These are phyloP conservation scores for Dexiosoma caninum DNA, from an alignment of 2,888 invertebrate species.

Conservation along the genomic window DNA sequence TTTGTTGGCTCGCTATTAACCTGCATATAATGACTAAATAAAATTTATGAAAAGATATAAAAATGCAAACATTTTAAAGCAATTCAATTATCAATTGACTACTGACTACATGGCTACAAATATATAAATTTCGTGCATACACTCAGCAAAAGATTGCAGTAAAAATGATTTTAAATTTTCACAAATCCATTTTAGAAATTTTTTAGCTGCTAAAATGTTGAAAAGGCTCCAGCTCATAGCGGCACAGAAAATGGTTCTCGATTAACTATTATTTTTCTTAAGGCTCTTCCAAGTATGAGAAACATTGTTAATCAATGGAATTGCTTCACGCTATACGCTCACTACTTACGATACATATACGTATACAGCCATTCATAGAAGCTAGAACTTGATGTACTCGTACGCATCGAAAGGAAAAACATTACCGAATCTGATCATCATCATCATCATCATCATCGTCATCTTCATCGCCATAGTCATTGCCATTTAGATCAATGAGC, in stretches of 20 bases:
- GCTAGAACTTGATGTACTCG: constrained; percentile 35
- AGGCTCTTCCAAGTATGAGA: neutral
- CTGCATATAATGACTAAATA: constrained; percentile 35
- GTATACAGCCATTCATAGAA: neutral
- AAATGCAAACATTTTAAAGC: constrained; percentile 29
- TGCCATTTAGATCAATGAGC: constrained; percentile 26
- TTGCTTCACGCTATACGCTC: constrained; percentile 7
- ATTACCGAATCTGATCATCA: constrained; percentile 13
- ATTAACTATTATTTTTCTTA: constrained; percentile 15
- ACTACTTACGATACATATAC: too few relatives aligned
- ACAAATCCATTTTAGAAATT: too few relatives aligned
- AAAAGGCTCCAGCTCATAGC: too few relatives aligned
- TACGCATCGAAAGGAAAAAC: constrained; percentile 34
- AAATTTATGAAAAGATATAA: constrained; percentile 38
- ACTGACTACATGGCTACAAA: neutral
- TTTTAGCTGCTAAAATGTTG: too few relatives aligned
- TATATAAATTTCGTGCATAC: neutral
- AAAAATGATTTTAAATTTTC: too few relatives aligned
- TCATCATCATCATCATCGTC: constrained; percentile 11
- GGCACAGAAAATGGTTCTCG: too few relatives aligned
- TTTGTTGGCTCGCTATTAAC: constrained; percentile 21
- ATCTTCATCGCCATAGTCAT: constrained; percentile 11
- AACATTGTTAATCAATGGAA: constrained; percentile 41
- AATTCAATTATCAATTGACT: constrained; percentile 28
- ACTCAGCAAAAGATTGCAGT: neutral